Conservation (phyloP, 2,888 invertebrate species). For the Ceratothoa steindachneri region DNA sequence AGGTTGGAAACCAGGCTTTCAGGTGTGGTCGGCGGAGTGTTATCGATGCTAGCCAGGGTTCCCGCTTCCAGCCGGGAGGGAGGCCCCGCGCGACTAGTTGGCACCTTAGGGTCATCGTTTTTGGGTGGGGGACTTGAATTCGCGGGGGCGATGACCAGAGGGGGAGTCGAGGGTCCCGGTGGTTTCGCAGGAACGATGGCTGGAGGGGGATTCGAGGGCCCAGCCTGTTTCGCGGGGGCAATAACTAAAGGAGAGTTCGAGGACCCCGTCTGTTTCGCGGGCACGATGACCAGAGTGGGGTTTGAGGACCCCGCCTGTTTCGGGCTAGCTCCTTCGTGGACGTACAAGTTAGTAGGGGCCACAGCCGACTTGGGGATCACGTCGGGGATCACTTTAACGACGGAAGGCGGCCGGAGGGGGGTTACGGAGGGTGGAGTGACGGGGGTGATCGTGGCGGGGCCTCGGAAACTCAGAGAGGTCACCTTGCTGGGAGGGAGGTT, state of each 20-base stretch:
- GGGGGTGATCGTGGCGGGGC: neutral
- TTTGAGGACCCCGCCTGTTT: neutral
- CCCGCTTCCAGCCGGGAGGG: too few species aligned
- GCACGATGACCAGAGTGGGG: neutral
- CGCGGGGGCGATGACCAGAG: neutral
- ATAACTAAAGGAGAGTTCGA: neutral
- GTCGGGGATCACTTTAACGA: neutral
- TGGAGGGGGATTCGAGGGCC: slow-evolving; percentile 3
- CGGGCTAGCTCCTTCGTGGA: neutral
- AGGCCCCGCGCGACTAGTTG: neutral
- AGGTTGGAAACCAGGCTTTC: slow-evolving; percentile 38
- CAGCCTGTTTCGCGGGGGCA: neutral
- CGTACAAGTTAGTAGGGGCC: neutral
- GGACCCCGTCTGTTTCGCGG: neutral
- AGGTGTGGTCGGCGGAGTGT: slow-evolving; percentile 40
- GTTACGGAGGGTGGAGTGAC: neutral
- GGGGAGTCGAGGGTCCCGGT: neutral
- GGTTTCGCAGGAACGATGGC: neutral
- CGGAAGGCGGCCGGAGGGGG: neutral
- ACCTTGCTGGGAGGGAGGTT: neutral
- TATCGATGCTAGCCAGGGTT: slow-evolving; percentile 24
- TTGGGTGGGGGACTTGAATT: neutral
- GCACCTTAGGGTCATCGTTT: neutral
- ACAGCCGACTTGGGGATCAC: neutral
- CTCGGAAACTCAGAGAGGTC: neutral